These are phyloP conservation scores for Dilophus febrilis DNA, from an alignment of 2,888 invertebrate genomes.

Conservation along the genomic window DNA sequence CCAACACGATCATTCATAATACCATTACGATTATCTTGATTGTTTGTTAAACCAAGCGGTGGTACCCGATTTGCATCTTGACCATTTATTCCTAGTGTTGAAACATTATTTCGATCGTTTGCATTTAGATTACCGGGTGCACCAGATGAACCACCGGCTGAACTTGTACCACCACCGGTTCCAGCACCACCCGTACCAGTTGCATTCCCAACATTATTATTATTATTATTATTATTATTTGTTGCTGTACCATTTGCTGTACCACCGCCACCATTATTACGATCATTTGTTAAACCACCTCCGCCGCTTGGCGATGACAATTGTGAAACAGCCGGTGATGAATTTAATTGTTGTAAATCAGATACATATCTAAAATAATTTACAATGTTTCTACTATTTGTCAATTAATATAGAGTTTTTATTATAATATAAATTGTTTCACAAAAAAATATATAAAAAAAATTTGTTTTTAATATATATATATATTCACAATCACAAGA, in stretches of 20 bases:
- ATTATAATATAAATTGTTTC: neutral
- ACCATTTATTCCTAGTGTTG: neutral
- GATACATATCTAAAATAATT: conserved; percentile 14
- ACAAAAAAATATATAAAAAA: too few species aligned
- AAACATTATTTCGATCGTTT: neutral
- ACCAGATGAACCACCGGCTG: conserved; percentile 9
- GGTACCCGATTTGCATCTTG: neutral
- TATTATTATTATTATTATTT: too few species aligned
- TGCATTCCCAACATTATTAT: conserved; percentile 1
- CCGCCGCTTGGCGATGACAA: conserved; percentile 13
- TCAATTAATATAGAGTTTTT: neutral
- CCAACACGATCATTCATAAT: neutral
- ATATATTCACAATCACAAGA: neutral
- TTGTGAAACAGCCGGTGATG: conserved; percentile 15
- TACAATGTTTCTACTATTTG: neutral
- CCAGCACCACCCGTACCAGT: too few species aligned
- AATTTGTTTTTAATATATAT: too few species aligned
- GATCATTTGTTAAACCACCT: conserved; percentile 9
- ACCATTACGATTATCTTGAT: conserved; percentile 2
- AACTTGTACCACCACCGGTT: conserved; percentile 1
- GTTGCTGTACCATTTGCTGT: conserved; percentile 9
- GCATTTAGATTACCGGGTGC: too few species aligned
- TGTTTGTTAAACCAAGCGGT: neutral
- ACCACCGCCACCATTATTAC: conserved; percentile 4
- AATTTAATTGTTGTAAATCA: conserved; percentile 14